Percentiles rank a stretch among this genome's conserved stretches.
phyloP scores from a whole-genome alignment of 30 jellyfish, hydroid and myxozoan species.

The Sanderia malayensis region DNA sequence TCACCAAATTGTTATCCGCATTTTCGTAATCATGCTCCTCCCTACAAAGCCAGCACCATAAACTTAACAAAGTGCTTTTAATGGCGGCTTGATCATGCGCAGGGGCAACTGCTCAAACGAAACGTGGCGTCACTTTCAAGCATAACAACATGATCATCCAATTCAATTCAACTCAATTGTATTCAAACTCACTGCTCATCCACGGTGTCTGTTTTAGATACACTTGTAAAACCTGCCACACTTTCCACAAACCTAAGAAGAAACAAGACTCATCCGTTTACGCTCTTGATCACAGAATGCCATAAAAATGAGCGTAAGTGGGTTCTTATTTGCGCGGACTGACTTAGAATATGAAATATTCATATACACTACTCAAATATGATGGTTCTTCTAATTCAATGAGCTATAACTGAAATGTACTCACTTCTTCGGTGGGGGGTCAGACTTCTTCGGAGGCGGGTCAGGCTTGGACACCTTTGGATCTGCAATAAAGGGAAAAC shows the following conservation, averaged over 20 bases:
- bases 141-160: too few species aligned
- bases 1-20: constrained; percentile 6
- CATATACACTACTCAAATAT: neutral
- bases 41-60: too few species aligned
- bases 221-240: constrained; percentile 75
- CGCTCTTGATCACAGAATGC: too few species aligned
- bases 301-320: neutral
- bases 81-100: too few species aligned
- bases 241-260: constrained; percentile 52
- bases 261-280: neutral
- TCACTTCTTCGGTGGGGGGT: neutral
- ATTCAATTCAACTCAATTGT: too few species aligned
- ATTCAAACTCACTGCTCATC: constrained; percentile 48
- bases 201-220: constrained; percentile 1
- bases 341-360: neutral
- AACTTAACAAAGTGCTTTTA: too few species aligned
- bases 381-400: neutral
- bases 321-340: neutral
- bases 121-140: too few species aligned
- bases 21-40: constrained; percentile 29
- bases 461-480: constrained; percentile 30
- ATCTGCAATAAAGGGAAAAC: neutral
- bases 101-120: too few species aligned
- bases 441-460: constrained; percentile 29
- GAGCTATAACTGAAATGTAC: too few species aligned